phyloP scores from a whole-genome alignment of 2,888 invertebrate genomes.

The Herminia tarsipennalis region DNA sequence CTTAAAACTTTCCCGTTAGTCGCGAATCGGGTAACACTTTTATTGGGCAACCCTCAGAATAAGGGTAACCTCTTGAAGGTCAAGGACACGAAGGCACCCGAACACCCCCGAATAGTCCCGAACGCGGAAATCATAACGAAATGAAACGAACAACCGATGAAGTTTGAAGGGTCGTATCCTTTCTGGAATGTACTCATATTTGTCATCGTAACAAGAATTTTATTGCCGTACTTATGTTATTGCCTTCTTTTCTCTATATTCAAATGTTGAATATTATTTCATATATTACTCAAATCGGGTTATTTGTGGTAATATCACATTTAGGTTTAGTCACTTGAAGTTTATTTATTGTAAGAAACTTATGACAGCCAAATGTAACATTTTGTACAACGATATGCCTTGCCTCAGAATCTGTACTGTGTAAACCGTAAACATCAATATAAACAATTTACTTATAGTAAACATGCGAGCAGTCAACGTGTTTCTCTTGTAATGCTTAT shows the following conservation, averaged over 20 bases:
- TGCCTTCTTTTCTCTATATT: constrained; percentile 25
- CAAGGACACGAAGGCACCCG: constrained; percentile 23
- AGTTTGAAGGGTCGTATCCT: constrained; percentile 29
- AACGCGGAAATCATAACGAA: constrained; percentile 28
- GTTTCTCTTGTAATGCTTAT: constrained; percentile 39
- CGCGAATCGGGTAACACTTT: constrained; percentile 42
- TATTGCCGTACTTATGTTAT: constrained; percentile 39
- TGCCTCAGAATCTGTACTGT: not conserved
- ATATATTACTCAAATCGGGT: constrained; percentile 8
- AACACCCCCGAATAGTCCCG: constrained; percentile 1
- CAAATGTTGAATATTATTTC: constrained; percentile 22
- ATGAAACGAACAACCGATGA: constrained; percentile 24
- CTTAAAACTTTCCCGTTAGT: constrained; percentile 43
- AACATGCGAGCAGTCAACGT: constrained; percentile 26
- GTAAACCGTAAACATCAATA: constrained; percentile 1
- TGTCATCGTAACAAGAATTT: constrained; percentile 40
- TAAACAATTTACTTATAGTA: constrained; percentile 14
- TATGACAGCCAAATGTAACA: no score
- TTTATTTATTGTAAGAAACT: no score
- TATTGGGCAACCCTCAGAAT: constrained; percentile 35
- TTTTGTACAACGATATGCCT: no score
- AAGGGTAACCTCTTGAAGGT: constrained; percentile 20
- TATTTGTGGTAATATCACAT: not conserved
- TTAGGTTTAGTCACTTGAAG: no score
- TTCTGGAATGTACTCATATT: constrained; percentile 22